These are phyloP conservation scores for Siniperca obscura DNA, from an alignment of 2,797 vertebrate genomes.

Conservation along the genomic window DNA sequence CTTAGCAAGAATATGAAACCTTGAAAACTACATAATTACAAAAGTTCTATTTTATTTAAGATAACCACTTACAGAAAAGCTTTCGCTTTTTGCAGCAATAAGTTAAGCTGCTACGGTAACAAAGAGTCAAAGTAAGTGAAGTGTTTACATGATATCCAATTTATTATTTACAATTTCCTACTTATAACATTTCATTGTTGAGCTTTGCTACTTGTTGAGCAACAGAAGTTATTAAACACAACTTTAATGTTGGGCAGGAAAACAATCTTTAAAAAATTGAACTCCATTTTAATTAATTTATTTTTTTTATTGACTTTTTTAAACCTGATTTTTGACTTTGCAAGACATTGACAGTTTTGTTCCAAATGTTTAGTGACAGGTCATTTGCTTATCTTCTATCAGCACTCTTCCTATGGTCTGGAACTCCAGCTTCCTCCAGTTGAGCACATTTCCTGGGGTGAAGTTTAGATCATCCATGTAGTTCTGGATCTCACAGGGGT, in stretches of 20 bases:
- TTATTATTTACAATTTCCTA: not conserved
- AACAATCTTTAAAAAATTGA: no score
- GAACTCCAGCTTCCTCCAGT: slow-evolving; percentile 55
- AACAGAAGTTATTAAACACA: not conserved
- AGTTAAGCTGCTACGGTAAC: not conserved
- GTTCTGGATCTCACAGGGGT: slow-evolving; percentile 37
- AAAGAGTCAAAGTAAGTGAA: slow-evolving; percentile 8
- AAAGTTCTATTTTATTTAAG: not conserved
- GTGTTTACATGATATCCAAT: not conserved
- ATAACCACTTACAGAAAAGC: not conserved
- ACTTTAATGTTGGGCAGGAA: not conserved
- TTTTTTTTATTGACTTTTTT: not conserved
- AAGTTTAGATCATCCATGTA: slow-evolving; percentile 10
- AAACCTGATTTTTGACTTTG: not conserved
- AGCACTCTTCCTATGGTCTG: slow-evolving; percentile 30
- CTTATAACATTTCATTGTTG: not conserved
- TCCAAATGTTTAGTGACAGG: not conserved
- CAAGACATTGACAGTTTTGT: not conserved
- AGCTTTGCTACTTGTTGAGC: not conserved
- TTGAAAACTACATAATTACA: not conserved
- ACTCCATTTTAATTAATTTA: no score
- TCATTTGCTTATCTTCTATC: slow-evolving; percentile 21
- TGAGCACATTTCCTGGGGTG: slow-evolving; percentile 47
- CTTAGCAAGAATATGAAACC: not conserved
- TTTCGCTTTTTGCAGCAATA: no score